Evolutionary conservation across 2,888 invertebrate species (phyloP).

Genomic region (Eristalis pertinax): DNA sequence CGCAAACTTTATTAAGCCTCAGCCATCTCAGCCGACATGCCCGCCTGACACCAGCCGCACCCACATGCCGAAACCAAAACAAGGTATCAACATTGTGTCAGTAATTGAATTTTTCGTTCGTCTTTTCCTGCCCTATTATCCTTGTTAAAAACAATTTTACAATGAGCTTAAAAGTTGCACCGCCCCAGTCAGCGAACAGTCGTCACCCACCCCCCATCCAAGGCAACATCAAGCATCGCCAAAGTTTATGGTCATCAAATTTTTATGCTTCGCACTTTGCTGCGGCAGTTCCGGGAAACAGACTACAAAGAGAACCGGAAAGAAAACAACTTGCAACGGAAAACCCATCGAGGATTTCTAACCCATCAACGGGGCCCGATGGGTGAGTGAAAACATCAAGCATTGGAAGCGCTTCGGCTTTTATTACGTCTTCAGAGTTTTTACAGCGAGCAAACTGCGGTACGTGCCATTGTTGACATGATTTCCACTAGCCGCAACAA

Average conservation of each 20-base stretch:
- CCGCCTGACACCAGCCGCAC: not conserved
- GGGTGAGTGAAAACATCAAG: conserved; percentile 8
- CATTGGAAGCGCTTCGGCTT: conserved; percentile 30
- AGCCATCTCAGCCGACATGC: not conserved
- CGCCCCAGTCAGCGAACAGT: not conserved
- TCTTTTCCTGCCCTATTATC: conserved; percentile 34
- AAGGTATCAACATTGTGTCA: conserved; percentile 43
- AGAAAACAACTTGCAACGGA: not conserved
- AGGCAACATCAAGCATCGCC: conserved; percentile 18
- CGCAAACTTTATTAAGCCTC: conserved; percentile 31
- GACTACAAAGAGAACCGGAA: conserved; percentile 29
- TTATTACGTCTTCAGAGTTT: conserved; percentile 49
- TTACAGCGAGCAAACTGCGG: conserved; percentile 27
- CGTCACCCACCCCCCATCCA: not conserved
- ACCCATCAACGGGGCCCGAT: not conserved
- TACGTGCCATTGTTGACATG: conserved; percentile 65
- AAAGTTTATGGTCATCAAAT: conserved; percentile 67
- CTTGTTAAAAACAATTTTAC: conserved; percentile 58
- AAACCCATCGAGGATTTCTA: not conserved
- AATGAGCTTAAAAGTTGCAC: conserved; percentile 64
- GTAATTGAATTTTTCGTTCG: conserved; percentile 47
- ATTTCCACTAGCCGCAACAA: conserved; percentile 41
- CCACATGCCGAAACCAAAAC: not conserved
- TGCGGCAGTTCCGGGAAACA: conserved; percentile 26
- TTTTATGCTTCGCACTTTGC: conserved; percentile 62